These are phyloP conservation scores for Mesocricetus auratus DNA, from an alignment of 2,113 vertebrate genomes.

Conservation along the genomic window DNA sequence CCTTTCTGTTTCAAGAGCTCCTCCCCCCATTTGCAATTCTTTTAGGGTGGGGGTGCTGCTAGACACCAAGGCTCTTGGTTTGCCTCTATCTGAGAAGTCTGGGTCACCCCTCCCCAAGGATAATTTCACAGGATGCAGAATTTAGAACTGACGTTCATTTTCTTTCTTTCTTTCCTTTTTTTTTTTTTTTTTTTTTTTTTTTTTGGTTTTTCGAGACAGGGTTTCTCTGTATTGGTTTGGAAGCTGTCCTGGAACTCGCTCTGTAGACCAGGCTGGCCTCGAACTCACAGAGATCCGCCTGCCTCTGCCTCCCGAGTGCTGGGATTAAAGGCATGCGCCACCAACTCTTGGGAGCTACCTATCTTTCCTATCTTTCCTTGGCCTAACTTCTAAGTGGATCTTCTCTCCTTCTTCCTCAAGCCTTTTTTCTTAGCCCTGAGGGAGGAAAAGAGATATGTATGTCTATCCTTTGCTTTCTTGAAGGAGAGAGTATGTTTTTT, in stretches of 20 bases:
- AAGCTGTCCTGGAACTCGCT: no score
- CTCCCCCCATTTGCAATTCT: no score
- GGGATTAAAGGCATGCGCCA: no score
- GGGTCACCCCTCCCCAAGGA: background rate
- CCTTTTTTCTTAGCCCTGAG: background rate
- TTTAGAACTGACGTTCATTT: background rate
- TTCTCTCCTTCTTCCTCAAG: background rate
- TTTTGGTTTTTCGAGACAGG: no score
- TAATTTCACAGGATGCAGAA: slow-evolving; percentile 28
- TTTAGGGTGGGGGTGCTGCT: background rate
- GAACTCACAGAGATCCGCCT: no score
- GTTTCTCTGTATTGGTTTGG: no score
- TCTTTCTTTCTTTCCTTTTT: no score
- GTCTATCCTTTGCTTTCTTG: background rate
- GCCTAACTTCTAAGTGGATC: background rate
- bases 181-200: no score
- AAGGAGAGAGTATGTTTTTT: background rate
- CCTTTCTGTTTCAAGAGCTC: background rate
- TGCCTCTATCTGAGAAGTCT: slow-evolving; percentile 16
- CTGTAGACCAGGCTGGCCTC: no score
- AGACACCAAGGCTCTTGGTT: background rate
- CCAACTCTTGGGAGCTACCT: background rate
- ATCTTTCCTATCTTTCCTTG: background rate
- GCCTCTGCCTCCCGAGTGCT: no score
- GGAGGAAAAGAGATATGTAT: background rate